Base-by-base conservation (phyloP, 37 sponge, comb jelly and placozoan species). In the Spongilla lacustris region DNA sequence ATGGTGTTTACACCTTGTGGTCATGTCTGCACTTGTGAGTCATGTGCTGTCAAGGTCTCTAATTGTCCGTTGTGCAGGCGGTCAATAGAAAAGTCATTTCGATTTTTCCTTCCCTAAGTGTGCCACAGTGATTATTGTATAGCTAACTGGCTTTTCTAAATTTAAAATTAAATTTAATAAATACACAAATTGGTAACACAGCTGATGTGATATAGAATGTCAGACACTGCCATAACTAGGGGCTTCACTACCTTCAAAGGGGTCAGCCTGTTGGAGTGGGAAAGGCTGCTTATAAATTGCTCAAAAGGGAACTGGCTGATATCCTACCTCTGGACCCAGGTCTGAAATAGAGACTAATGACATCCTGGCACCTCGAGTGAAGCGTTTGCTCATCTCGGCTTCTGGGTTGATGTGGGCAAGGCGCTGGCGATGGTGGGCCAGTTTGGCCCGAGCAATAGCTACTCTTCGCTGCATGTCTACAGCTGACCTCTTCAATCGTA, bases 11-110 rank as follows among this genome's bases (percentile, higher is more conserved):
- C 84, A 2, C 92, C 92, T 6, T 91, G 92, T 77, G 74, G 92
- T 25, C 92, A 91, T 49, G 38, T 87, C 37, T 91, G 92, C 80
- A 69, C 83, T n/a, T 91, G 92, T 67, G 49, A 84, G 34, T 84
- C 34, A n/a, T 91, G 92, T 68, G 73, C 84, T 27, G 37, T 36
- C 17, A 74, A 84, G 32, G 36, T 91, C 26, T 27, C n/a, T 12
- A 38, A 36, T 25, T 88, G 89, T 66, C 89, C 89, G 13, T 50
- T 88, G 23, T 88, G 89, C 24, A 32, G 89, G 12, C 11, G 14
- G 4, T 31, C 68, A 1, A 82, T 28, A 31, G 37, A 88, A 67
- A 48, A 50, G 9, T 50, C 83, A 9, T 17, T 88, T 4, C 82
- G 36, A 76, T 76, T 88, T 17, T 88, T 36, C 36, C 26, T 76